Conservation (phyloP, 2,113 vertebrate genomes). For the Coturnix japonica region DNA sequence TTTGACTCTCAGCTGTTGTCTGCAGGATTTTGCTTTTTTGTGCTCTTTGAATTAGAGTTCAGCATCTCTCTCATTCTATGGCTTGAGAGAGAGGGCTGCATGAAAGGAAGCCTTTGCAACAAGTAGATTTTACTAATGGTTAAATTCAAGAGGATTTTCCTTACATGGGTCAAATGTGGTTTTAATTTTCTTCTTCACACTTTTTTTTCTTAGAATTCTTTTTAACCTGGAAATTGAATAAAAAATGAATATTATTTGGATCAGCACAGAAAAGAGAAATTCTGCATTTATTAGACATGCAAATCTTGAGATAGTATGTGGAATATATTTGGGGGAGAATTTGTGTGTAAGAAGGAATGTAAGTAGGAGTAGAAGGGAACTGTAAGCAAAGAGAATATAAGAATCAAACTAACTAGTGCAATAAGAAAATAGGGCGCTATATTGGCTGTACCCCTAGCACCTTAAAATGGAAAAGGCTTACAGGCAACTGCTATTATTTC, state of each 20-base stretch:
- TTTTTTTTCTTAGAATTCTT: not conserved
- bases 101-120: not conserved
- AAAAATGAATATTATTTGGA: not conserved
- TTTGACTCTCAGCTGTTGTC: not conserved
- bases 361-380: not conserved
- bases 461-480: not conserved
- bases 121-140: not conserved
- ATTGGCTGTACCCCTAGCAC: fast-evolving
- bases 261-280: not conserved
- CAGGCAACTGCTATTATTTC: not conserved
- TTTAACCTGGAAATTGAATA: not conserved
- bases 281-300: not conserved
- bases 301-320: not conserved
- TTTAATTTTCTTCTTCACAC: not conserved
- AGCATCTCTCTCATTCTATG: not conserved
- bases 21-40: not conserved
- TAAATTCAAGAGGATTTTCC: not conserved
- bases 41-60: not conserved
- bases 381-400: not conserved
- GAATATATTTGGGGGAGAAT: not conserved
- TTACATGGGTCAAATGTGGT: not conserved
- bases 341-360: not conserved
- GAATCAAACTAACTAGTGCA: not conserved
- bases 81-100: not conserved
- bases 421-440: not conserved